These are phyloP conservation scores for Mareca strepera DNA, from an alignment of 2,797 vertebrate species.

Conservation along the genomic window DNA sequence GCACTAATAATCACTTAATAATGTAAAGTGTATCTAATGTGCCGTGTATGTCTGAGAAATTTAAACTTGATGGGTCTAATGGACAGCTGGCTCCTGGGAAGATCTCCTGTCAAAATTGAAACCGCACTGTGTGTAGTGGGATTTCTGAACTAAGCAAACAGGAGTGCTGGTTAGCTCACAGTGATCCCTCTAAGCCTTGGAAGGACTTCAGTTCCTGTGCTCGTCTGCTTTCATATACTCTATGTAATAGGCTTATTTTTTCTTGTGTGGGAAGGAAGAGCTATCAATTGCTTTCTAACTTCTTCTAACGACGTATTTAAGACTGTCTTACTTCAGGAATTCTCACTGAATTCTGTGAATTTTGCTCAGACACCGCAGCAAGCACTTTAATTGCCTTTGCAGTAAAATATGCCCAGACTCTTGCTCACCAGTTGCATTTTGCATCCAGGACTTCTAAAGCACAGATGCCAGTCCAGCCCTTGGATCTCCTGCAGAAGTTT, in stretches of 20 bases:
- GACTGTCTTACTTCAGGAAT: not conserved
- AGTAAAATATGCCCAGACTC: not conserved
- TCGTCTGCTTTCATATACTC: not conserved
- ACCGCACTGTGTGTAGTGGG: not conserved
- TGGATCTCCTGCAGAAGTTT: not conserved
- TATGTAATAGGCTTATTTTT: not conserved
- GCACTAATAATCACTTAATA: not conserved
- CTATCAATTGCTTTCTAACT: not conserved
- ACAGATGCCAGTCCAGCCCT: not conserved
- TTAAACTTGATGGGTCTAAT: not conserved
- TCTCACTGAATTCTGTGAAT: not conserved
- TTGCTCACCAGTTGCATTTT: not conserved
- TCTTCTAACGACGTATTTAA: not conserved
- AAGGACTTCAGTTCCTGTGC: not conserved
- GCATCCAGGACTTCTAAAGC: not conserved
- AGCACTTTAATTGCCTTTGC: not conserved
- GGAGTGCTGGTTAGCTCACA: not conserved
- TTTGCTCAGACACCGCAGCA: not conserved
- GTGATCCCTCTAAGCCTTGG: not conserved
- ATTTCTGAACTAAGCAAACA: not conserved
- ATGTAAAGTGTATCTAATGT: not conserved
- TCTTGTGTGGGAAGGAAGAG: not conserved
- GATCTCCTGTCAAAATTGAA: not conserved
- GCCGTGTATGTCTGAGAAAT: not conserved
- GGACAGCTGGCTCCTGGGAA: not conserved